Conservation (phyloP, 2,113 vertebrate species). For the Nibea coibor region DNA sequence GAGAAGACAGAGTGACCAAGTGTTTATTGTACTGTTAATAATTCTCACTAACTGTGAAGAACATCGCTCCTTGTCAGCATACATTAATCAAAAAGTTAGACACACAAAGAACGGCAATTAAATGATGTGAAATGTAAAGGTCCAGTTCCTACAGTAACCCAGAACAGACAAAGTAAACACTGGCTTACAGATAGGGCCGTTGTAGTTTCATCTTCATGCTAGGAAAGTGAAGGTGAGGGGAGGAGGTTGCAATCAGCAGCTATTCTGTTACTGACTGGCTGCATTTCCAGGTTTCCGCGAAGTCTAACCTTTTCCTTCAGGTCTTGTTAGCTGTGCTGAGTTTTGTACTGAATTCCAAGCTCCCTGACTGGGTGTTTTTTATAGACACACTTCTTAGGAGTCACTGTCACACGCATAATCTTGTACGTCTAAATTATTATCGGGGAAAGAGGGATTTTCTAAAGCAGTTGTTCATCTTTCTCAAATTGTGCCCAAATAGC, state of each 20-base stretch:
- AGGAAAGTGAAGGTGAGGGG: too few species aligned
- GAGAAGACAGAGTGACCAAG: constrained; percentile 30
- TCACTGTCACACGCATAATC: background rate
- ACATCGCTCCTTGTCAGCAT: constrained; percentile 37
- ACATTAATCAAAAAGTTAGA: constrained; percentile 30
- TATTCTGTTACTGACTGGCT: background rate
- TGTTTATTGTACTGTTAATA: constrained; percentile 51
- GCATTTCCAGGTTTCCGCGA: background rate
- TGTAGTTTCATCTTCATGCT: too few species aligned
- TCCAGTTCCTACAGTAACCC: background rate
- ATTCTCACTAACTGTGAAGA: constrained; percentile 41
- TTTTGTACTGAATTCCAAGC: background rate
- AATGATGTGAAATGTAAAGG: background rate
- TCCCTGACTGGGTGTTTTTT: background rate
- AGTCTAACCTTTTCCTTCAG: background rate
- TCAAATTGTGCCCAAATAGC: background rate
- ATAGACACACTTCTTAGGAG: background rate
- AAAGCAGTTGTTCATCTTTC: background rate
- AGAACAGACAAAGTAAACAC: too few species aligned
- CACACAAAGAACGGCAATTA: background rate
- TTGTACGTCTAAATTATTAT: background rate
- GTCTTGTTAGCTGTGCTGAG: background rate
- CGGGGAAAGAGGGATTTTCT: background rate
- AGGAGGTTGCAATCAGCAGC: too few species aligned
- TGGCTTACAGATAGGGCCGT: too few species aligned